Evolutionary conservation across 35 echinoderm and acorn worm genomes (phyloP).

Genomic region (Patiria miniata): DNA sequence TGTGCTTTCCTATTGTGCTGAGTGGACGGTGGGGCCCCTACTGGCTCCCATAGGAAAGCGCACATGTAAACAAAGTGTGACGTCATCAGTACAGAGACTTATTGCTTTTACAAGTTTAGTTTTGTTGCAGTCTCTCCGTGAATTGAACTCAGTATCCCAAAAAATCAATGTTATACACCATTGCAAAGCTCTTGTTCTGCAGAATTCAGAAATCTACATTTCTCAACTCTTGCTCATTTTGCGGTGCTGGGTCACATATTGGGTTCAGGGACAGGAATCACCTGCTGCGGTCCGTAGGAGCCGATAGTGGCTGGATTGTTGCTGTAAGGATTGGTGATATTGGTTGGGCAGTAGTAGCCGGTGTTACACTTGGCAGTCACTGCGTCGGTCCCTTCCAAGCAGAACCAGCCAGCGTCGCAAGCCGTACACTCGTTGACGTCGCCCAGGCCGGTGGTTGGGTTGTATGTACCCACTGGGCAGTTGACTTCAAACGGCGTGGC

Average conservation of each 20-base stretch:
- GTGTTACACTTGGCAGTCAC: slow-evolving; percentile 38
- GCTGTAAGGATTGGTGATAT: slow-evolving; percentile 89
- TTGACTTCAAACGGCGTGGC: slow-evolving; percentile 91
- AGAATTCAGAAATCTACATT: no score
- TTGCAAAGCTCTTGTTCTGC: no score
- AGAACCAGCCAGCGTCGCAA: slow-evolving; percentile 84
- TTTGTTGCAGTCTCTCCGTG: no score
- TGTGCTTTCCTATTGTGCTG: no score
- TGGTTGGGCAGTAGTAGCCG: slow-evolving; percentile 94
- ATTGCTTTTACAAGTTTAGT: no score
- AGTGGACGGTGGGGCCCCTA: no score
- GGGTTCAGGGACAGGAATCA: background rate
- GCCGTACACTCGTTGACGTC: slow-evolving; percentile 82
- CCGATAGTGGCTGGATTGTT: slow-evolving; percentile 66
- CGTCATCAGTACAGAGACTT: no score
- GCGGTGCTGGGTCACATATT: background rate
- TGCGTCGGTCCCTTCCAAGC: slow-evolving; percentile 67
- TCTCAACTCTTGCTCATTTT: no score
- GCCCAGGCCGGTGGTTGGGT: slow-evolving; percentile 73
- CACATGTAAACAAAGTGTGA: no score
- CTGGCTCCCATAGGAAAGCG: no score
- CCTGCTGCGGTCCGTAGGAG: slow-evolving; percentile 92
- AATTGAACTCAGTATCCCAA: no score
- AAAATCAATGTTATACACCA: no score
- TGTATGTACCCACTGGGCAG: slow-evolving; percentile 91